Evolutionary conservation across 2,888 invertebrate species (phyloP), one percentile per base, ranked within the genome.

Genomic region (Eumerus sabulonum): DNA sequence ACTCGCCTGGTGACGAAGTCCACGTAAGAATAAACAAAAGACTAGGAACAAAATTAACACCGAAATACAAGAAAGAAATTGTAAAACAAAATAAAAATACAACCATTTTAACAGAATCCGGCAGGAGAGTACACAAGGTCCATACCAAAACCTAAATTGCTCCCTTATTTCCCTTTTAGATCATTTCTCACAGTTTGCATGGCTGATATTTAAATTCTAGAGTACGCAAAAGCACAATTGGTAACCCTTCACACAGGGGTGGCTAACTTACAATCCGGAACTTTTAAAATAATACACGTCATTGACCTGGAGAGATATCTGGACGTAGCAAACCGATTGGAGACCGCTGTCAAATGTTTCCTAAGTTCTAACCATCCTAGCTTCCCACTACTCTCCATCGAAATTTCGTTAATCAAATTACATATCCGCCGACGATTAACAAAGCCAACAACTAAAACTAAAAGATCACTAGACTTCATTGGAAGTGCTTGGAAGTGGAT

Each of bases 41-140:
- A n/a, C n/a, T n/a, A n/a, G n/a, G n/a, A n/a, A n/a, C n/a, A n/a
- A 62, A 62, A 50, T 27, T 51, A 18, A 36, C 62, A 14, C 16
- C 48, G 13, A 54, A 27, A 48, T 64, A 14, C 14, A 56, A 54
- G 1, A 27, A 54, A 47, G 47, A 64, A 54, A 48, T 1, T 38
- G 56, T 66, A 7, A 54, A 53, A 36, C 19, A 66, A 48, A 53
- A 48, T 16, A 64, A 13, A 36, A 11, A 42, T n/a, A 66, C 64
- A 1, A 66, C 66, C 11, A 27, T 68, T 13, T 14, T 68, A 19
- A 68, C 59, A 9, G 16, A 45, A 53, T 59, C 53, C 35, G 68
- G 45, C 14, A 53, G 19, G 53, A 19, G 14, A 7, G 62, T 40
- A 5, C 45, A 68, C 18, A 44, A 68, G 45, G 27, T 50, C 1